These are phyloP conservation scores for Corynorhinus townsendii DNA, from an alignment of 2,113 vertebrate species.

Conservation along the genomic window DNA sequence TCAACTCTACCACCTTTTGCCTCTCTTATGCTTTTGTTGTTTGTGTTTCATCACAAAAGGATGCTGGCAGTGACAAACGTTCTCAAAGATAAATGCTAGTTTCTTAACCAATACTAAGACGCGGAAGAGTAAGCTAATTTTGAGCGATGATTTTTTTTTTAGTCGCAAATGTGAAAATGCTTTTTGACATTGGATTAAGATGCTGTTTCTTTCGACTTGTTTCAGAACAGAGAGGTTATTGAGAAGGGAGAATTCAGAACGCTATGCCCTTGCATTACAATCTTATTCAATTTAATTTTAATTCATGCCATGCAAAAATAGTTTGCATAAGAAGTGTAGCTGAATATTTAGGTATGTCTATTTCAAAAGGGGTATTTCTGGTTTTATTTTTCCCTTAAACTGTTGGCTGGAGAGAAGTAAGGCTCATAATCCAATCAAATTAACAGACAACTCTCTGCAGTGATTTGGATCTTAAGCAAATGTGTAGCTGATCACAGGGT, in stretches of 20 bases:
- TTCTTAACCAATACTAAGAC: neutral
- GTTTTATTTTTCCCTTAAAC: neutral
- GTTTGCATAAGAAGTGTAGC: neutral
- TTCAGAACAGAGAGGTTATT: constrained; percentile 5
- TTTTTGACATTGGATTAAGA: constrained; percentile 1
- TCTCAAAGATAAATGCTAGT: neutral
- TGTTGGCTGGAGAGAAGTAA: neutral
- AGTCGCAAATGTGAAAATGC: neutral
- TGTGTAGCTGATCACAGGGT: neutral
- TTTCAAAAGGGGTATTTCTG: neutral
- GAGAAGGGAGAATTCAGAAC: neutral
- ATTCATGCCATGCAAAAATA: neutral
- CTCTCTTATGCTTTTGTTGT: neutral
- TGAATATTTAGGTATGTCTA: neutral
- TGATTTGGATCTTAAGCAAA: constrained; percentile 12
- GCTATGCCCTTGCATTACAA: neutral
- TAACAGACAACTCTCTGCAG: neutral
- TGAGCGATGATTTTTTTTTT: neutral
- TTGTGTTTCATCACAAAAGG: neutral
- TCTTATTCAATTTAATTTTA: constrained; percentile 14
- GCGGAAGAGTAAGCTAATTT: neutral
- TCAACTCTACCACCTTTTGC: neutral
- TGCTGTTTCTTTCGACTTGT: neutral
- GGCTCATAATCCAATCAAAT: neutral
- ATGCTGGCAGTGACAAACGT: neutral